Percentiles rank a stretch among this genome's conserved stretches.
These are phyloP conservation scores for Atherinosoma microstoma DNA, from an alignment of 2,797 vertebrate genomes.

Conservation along the genomic window DNA sequence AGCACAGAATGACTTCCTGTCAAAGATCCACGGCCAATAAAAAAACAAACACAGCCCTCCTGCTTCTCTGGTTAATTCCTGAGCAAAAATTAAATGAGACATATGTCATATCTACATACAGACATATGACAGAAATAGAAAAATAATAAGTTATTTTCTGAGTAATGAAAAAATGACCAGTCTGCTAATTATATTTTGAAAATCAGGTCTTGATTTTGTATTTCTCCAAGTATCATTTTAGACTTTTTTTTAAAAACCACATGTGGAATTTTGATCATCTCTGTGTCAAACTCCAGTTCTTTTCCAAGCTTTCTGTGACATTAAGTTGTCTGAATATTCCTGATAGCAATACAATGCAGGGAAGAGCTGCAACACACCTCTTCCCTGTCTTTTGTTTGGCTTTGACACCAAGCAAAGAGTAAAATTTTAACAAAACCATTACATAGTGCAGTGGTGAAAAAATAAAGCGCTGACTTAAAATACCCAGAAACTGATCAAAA, in stretches of 20 bases:
- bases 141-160: not conserved
- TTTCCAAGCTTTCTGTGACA: slow-evolving; percentile 6
- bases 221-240: not conserved
- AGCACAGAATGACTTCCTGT: slow-evolving; percentile 59
- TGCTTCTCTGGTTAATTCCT: not conserved
- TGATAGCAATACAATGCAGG: not conserved
- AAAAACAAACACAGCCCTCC: slow-evolving; percentile 14
- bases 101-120: not conserved
- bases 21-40: slow-evolving; percentile 24
- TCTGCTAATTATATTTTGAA: not conserved
- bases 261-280: not conserved
- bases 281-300: not conserved
- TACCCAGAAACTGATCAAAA: not conserved
- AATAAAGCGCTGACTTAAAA: not conserved
- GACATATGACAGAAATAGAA: not conserved
- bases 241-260: not conserved
- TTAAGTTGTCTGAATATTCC: slow-evolving; percentile 5
- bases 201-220: not conserved
- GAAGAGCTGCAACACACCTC: no score
- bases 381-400: slow-evolving; percentile 15
- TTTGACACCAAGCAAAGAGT: slow-evolving; percentile 15
- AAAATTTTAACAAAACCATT: not conserved
- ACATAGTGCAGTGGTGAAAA: slow-evolving; percentile 6
- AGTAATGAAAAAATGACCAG: not conserved
- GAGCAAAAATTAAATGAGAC: not conserved